Percentiles rank a stretch among this genome's conserved stretches.
Evolutionary conservation across 2,797 vertebrate species (phyloP).

Genomic region (Eupleurogrammus muticus): DNA sequence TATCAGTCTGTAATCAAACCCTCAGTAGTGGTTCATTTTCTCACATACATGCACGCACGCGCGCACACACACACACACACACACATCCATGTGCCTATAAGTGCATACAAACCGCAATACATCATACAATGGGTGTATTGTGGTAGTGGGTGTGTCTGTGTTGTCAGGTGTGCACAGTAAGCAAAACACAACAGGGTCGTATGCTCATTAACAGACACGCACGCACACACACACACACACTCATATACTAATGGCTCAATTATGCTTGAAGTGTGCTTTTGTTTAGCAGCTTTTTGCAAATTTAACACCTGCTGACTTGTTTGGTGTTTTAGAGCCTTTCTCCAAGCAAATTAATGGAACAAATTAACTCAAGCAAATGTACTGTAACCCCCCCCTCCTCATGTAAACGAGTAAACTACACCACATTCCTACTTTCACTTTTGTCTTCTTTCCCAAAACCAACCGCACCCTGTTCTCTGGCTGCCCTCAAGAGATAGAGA

Average conservation of each 20-base stretch:
- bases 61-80: not conserved
- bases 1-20: conserved; percentile 66
- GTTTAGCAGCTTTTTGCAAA: not conserved
- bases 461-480: conserved; percentile 35
- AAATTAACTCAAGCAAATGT: not conserved
- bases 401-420: conserved; percentile 18
- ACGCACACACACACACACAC: not conserved
- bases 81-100: conserved; percentile 4
- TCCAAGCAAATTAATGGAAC: not conserved
- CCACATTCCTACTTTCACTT: conserved; percentile 16
- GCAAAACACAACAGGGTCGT: conserved; percentile 10
- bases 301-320: not conserved
- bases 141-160: conserved; percentile 41
- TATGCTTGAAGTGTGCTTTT: not conserved
- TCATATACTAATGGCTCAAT: not conserved
- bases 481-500: conserved; percentile 6
- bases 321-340: not conserved
- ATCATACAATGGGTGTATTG: conserved; percentile 50
- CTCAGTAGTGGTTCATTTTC: conserved; percentile 26
- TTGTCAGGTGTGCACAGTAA: conserved; percentile 24
- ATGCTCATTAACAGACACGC: not conserved
- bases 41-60: not conserved
- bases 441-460: conserved; percentile 5
- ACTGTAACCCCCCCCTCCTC: not conserved
- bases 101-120: conserved; percentile 17